Evolutionary conservation across 2,113 vertebrate species (phyloP), one percentile per base, ranked within the genome.

Genomic region (Amphiprion ocellaris): DNA sequence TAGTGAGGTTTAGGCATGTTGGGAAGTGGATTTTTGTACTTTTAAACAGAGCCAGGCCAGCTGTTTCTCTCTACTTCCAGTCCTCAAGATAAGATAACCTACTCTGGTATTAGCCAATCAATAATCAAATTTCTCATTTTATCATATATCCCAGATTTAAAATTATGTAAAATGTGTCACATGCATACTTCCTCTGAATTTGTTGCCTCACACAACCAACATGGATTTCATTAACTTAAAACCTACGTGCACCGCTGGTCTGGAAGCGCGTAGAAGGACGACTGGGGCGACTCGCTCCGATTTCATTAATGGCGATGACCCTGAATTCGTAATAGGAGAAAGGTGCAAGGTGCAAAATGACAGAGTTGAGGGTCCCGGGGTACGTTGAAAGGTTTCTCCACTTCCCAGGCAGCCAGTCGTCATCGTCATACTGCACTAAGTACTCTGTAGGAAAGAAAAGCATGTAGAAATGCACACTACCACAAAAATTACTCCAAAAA

Each of bases 281-380:
- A 73, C 98, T 99, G 47, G 98, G 98, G 61, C 95, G 93, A 88
- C 98, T 99, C 79, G 95, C 94, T 77, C 98, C 98, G 0, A 98
- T 96, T 2, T 95, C 96, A 2, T 99, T 99, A 75, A 98, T 77
- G 0, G 97, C 97, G 1, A 97, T 95, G 69, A 99, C 97, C 1
- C 98, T 94, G 87, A 99, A 99, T 70, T 96, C 95, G 30, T 99
- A 99, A 92, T 97, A 98, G 59, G 97, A 97, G 0, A 97, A 99
- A 0, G 98, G 98, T 0, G 92, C 91, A 5, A 99, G 96, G 55
- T 94, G 95, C 61, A 99, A 95, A 61, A 96, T 0, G 0, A 96
- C 98, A 0, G 97, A 96, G 92, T 98, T 97, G 74, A 98, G 84
- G 1, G 84, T 97, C 6, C 97, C 97, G 0, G 97, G 96, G 24